A percentile compares a stretch with the other conserved stretches of the same genome.
Evolutionary conservation across 2,888 invertebrate genomes (phyloP).

Genomic region (Ernsta delagoae): DNA sequence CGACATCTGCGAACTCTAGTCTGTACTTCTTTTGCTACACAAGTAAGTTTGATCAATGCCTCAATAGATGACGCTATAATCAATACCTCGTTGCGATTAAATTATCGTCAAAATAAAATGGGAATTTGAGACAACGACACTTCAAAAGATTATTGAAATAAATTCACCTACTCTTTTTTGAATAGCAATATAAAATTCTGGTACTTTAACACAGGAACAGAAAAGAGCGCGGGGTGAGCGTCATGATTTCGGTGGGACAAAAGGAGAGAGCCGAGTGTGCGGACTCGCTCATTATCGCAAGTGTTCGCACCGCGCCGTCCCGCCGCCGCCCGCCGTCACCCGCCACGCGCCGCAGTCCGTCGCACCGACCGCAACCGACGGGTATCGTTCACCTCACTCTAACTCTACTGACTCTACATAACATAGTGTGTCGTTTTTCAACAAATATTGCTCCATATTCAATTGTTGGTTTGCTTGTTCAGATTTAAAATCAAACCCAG

Average conservation of each 20-base stretch:
- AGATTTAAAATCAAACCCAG: too few relatives aligned
- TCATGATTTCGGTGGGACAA: not conserved
- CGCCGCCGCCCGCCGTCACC: not conserved
- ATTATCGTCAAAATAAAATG: too few relatives aligned
- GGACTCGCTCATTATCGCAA: slow-evolving; percentile 19
- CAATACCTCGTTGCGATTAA: not conserved
- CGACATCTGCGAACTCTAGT: not conserved
- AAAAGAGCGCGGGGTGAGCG: not conserved
- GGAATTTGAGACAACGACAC: too few relatives aligned
- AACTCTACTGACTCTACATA: too few relatives aligned
- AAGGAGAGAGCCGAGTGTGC: not conserved
- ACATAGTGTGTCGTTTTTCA: not conserved
- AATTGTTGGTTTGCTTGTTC: not conserved
- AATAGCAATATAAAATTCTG: too few relatives aligned
- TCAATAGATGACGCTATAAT: not conserved
- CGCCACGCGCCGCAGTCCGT: slow-evolving; percentile 33
- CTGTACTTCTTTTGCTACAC: not conserved
- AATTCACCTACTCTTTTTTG: not conserved
- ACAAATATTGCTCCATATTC: not conserved
- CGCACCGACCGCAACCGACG: slow-evolving; percentile 16
- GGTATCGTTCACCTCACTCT: slow-evolving; percentile 8
- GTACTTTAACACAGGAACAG: not conserved
- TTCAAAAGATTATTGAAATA: not conserved
- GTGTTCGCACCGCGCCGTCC: slow-evolving; percentile 37
- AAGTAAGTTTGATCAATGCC: not conserved